Evolutionary conservation across 2,888 invertebrate genomes (phyloP).

Genomic region (Priocnemis perturbator): DNA sequence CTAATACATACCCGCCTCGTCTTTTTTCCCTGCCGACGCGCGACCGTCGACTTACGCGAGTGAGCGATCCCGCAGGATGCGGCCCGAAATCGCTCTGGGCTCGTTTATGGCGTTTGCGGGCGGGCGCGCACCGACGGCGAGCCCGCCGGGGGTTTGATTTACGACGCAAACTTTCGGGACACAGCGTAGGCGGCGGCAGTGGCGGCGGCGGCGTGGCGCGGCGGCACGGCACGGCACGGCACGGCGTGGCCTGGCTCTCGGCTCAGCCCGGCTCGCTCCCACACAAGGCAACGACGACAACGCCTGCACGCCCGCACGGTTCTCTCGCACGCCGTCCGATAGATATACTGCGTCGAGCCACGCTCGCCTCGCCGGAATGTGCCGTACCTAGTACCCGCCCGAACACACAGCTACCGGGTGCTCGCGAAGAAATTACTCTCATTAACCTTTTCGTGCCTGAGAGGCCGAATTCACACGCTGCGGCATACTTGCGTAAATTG

Average conservation of each 20-base stretch:
- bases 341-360: constrained; percentile 51
- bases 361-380: constrained; percentile 57
- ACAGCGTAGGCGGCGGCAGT: constrained; percentile 52
- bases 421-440: constrained; percentile 19
- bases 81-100: constrained; percentile 27
- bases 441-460: neutral
- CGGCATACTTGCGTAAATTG: neutral
- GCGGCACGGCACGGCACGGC: constrained; percentile 26
- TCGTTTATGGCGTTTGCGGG: constrained; percentile 26
- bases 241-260: constrained; percentile 19
- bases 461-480: neutral
- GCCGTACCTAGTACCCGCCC: constrained; percentile 54
- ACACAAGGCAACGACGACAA: constrained; percentile 36
- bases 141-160: constrained; percentile 56
- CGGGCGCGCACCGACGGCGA: constrained; percentile 27
- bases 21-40: neutral
- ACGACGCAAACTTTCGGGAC: constrained; percentile 66
- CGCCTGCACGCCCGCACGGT: constrained; percentile 30
- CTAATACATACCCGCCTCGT: too few species aligned
- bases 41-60: neutral
- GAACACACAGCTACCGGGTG: constrained; percentile 47
- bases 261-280: constrained; percentile 25
- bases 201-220: constrained; percentile 27
- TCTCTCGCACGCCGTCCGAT: constrained; percentile 44
- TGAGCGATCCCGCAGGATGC: constrained; percentile 2